Evolutionary conservation across 2,113 vertebrate species (phyloP).

Genomic region (Semicossyphus pulcher): DNA sequence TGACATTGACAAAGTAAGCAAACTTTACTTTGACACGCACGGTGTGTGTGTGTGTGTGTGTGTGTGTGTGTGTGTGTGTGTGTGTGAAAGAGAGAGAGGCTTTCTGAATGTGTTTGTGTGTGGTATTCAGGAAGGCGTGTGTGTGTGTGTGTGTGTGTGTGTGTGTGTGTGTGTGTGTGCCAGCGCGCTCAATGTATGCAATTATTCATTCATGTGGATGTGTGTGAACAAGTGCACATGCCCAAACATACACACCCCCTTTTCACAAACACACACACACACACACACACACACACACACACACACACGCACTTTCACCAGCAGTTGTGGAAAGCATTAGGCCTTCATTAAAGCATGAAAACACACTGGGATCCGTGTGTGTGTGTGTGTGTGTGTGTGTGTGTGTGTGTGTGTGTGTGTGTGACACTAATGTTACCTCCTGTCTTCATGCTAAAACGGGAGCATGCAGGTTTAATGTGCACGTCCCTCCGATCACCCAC

Average conservation of each 20-base stretch:
- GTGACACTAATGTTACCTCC: slow-evolving; percentile 2
- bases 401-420: slow-evolving; percentile 12
- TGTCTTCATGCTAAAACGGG: too few species aligned
- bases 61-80: slow-evolving; percentile 23
- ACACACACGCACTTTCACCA: slow-evolving; percentile 9
- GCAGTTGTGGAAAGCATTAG: slow-evolving; percentile 41
- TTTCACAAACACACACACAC: not conserved
- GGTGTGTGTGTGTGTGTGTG: slow-evolving; percentile 27
- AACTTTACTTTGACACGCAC: slow-evolving; percentile 68
- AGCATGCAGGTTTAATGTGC: slow-evolving; percentile 3
- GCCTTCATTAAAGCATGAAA: too few species aligned
- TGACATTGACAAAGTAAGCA: slow-evolving; percentile 83
- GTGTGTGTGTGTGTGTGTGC: slow-evolving; percentile 9
- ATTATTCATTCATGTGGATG: slow-evolving; percentile 47
- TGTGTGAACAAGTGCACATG: slow-evolving; percentile 47
- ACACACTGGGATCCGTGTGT: not conserved
- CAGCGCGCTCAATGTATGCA: slow-evolving; percentile 32
- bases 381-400: slow-evolving; percentile 9
- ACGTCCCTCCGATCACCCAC: not conserved
- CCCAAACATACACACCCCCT: slow-evolving; percentile 1
- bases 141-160: slow-evolving; percentile 4
- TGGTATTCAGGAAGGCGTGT: slow-evolving; percentile 26
- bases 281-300: slow-evolving; percentile 7
- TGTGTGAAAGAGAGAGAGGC: not conserved
- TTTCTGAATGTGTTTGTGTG: slow-evolving; percentile 31